Conservation (phyloP, 2,888 invertebrate species). For the Macaria notata region DNA sequence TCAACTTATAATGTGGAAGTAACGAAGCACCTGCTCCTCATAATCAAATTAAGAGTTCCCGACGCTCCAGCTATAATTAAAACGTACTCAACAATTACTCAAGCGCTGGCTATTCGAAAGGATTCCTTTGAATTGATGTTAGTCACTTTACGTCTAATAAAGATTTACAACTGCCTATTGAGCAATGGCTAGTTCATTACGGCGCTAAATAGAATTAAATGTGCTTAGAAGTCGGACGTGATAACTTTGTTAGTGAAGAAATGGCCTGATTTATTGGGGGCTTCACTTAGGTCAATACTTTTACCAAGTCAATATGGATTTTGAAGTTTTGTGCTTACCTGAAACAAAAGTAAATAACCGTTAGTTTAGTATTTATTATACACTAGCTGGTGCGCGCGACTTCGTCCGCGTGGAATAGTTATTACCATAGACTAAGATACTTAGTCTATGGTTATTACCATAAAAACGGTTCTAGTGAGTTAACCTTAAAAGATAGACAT, state of each 20-base stretch:
- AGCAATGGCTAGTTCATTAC: constrained; percentile 15
- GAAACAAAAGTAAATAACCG: constrained; percentile 18
- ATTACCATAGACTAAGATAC: too few relatives aligned
- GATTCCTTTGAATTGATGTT: constrained; percentile 12
- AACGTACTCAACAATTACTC: constrained; percentile 26
- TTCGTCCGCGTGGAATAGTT: too few relatives aligned
- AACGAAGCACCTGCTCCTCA: constrained; percentile 9
- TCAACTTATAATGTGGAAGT: constrained; percentile 4
- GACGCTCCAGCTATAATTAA: constrained; percentile 9
- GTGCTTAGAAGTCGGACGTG: not conserved
- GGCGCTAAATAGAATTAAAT: constrained; percentile 8
- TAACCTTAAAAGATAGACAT: too few relatives aligned
- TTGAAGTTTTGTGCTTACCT: constrained; percentile 26
- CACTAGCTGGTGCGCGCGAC: too few relatives aligned
- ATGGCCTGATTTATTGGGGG: constrained; percentile 4
- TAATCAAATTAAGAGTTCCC: constrained; percentile 12
- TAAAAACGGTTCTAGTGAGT: too few relatives aligned
- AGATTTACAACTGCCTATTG: constrained; percentile 15
- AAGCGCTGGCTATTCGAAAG: constrained; percentile 11
- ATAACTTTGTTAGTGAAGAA: constrained; percentile 2
- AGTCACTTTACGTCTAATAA: constrained; percentile 17
- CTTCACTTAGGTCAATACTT: constrained; percentile 6
- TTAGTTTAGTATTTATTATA: too few relatives aligned
- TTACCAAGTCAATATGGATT: too few relatives aligned
- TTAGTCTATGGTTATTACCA: too few relatives aligned